Evolutionary conservation across 1,140 invertebrate genomes (phyloP).

Genomic region (Chrysomallon squamiferum): DNA sequence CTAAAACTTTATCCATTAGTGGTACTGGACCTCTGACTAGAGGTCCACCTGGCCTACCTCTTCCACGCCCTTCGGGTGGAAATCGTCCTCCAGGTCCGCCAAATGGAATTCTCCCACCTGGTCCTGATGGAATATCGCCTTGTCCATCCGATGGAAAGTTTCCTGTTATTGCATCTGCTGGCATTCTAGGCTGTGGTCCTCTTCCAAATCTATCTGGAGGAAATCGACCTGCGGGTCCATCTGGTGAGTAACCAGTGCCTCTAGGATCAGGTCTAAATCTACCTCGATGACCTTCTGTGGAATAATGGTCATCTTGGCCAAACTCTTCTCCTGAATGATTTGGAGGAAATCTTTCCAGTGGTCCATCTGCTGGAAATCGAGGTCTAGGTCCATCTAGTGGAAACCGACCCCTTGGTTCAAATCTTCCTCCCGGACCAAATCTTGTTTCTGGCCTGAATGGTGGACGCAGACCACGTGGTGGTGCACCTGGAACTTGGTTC

Average conservation of each 20-base stretch:
- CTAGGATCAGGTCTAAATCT: no score
- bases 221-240: background rate
- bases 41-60: constrained; percentile 1
- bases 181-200: background rate
- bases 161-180: background rate
- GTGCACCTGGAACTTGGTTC: no score
- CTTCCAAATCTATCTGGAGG: background rate
- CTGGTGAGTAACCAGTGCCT: no score
- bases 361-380: background rate
- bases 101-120: background rate
- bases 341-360: background rate
- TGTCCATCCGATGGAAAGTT: background rate
- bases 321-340: background rate
- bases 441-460: no score
- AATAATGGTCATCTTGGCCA: background rate
- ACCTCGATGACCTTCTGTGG: no score
- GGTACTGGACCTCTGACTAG: constrained; percentile 1
- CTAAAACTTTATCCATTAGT: background rate
- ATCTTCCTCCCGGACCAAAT: no score
- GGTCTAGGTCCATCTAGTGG: constrained; percentile 3
- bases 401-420: background rate
- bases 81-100: background rate
- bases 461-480: no score
- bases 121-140: background rate
- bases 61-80: background rate